Percentiles rank a stretch among this genome's conserved stretches.
Conservation (phyloP, 2,797 vertebrate species). For the Bryconaethiops microstoma region DNA sequence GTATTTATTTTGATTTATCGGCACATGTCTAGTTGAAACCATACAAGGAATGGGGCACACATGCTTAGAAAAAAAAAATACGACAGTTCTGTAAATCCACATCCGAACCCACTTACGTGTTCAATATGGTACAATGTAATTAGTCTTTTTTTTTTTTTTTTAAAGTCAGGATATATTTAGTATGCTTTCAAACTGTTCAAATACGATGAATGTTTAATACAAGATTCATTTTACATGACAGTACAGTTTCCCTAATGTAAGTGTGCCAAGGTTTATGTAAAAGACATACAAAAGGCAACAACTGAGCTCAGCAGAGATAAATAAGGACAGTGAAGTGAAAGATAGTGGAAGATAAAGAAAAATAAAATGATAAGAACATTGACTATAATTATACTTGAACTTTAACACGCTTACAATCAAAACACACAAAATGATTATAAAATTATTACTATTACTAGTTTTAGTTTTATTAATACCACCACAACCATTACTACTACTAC, state of each 20-base stretch:
- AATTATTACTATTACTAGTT: too few species aligned
- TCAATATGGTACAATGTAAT: too few species aligned
- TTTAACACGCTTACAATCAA: neutral
- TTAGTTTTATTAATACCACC: too few species aligned
- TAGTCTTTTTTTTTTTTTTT: too few species aligned
- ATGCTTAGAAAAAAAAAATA: neutral
- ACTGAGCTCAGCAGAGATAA: neutral
- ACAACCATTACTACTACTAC: too few species aligned
- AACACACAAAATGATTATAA: neutral
- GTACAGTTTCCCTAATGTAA: neutral
- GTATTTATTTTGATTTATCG: too few species aligned
- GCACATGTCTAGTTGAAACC: neutral
- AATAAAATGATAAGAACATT: too few species aligned
- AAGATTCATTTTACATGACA: too few species aligned
- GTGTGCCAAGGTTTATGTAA: neutral
- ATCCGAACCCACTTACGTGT: neutral
- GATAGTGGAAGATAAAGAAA: neutral
- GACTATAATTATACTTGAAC: neutral
- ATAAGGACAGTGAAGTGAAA: neutral
- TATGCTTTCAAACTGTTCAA: too few species aligned
- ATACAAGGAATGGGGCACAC: neutral
- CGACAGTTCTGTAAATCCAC: neutral
- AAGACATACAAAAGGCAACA: neutral
- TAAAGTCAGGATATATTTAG: too few species aligned
- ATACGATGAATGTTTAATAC: too few species aligned